phyloP scores from a whole-genome alignment of 2,113 vertebrate species.

The Seriola aureovittata region DNA sequence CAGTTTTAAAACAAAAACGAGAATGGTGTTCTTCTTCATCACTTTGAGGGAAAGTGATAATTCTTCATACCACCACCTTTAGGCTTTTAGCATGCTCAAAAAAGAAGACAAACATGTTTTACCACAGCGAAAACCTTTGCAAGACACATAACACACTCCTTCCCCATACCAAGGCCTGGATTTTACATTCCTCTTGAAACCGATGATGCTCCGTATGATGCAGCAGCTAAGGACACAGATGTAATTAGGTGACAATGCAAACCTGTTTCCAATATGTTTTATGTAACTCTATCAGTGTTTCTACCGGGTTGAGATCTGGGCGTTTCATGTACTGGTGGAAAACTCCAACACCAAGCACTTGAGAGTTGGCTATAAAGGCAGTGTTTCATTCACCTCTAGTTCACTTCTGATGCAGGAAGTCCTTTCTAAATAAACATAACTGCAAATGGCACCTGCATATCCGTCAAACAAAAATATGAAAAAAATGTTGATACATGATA shows the following conservation, averaged over 20 bases:
- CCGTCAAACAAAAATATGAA: neutral
- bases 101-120: conserved; percentile 54
- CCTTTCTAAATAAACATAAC: neutral
- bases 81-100: neutral
- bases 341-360: neutral
- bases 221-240: neutral
- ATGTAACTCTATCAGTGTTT: neutral
- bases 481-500: neutral
- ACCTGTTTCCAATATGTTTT: neutral
- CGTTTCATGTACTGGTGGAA: neutral
- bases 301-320: neutral
- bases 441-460: neutral
- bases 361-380: neutral
- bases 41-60: neutral
- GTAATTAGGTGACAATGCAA: neutral
- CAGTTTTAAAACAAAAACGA: neutral
- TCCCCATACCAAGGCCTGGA: conserved; percentile 40
- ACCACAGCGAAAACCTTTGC: neutral
- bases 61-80: neutral
- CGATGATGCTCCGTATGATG: neutral
- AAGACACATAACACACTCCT: conserved; percentile 29
- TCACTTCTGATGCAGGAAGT: neutral
- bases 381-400: conserved; percentile 7
- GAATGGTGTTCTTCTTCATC: neutral
- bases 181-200: conserved; percentile 29